Conservation (phyloP, 2,888 invertebrate genomes). For the Litoditis marina region DNA sequence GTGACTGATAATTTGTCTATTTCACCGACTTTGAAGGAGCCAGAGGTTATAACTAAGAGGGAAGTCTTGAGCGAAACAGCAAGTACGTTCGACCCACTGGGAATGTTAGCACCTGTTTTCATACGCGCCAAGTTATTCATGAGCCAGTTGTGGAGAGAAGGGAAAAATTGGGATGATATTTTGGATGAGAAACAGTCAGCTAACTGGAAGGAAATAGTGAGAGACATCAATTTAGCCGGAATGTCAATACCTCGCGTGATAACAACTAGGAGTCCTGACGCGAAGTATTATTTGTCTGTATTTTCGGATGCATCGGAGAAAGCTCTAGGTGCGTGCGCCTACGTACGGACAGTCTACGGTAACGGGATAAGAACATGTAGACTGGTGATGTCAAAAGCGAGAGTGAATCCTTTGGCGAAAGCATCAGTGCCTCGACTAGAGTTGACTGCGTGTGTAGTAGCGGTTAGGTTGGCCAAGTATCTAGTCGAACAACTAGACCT, state of each 20-base stretch:
- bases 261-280: not conserved
- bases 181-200: not conserved
- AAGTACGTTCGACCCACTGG: not conserved
- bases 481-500: too few species aligned
- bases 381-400: not conserved
- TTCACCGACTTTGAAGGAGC: not conserved
- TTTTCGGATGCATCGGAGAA: not conserved
- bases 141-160: not conserved
- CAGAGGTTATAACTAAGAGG: not conserved
- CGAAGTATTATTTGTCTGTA: not conserved
- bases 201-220: not conserved
- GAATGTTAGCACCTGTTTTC: not conserved
- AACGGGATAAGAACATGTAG: not conserved
- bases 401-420: not conserved
- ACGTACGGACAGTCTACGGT: not conserved
- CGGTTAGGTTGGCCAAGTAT: too few species aligned
- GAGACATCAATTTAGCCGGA: not conserved
- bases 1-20: not conserved
- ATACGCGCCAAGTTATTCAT: not conserved
- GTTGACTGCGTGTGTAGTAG: too few species aligned
- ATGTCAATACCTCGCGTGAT: not conserved
- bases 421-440: not conserved
- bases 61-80: not conserved
- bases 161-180: not conserved
- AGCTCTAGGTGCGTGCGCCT: not conserved